Evolutionary conservation across 64 coral and sea anemone species (phyloP).

Genomic region (Montipora capricornis): DNA sequence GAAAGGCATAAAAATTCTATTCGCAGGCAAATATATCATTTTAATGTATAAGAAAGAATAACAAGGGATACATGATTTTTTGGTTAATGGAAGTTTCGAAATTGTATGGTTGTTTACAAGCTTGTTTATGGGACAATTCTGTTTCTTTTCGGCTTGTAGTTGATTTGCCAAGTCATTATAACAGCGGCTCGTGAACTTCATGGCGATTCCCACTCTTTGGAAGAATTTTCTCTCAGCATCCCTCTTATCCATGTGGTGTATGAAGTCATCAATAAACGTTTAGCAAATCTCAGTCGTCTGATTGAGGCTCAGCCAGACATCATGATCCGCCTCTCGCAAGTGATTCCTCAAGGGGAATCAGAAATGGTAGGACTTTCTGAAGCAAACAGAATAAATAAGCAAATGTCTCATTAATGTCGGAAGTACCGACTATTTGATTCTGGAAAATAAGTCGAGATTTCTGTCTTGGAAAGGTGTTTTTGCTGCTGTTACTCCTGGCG

Average conservation of each 20-base stretch:
- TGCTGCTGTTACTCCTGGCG: too few species aligned
- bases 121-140: not conserved
- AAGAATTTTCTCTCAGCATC: constrained; percentile 29
- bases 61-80: too few species aligned
- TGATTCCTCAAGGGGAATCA: constrained; percentile 14
- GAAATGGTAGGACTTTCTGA: constrained; percentile 43
- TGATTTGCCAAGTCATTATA: constrained; percentile 24
- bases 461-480: too few species aligned
- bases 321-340: constrained; percentile 28
- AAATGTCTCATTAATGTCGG: too few species aligned
- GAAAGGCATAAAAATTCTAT: too few species aligned
- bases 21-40: too few species aligned
- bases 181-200: constrained; percentile 40
- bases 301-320: constrained; percentile 21
- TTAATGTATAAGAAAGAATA: too few species aligned
- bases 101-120: not conserved
- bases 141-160: not conserved
- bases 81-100: not conserved
- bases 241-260: constrained; percentile 38
- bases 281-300: constrained; percentile 45
- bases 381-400: not conserved
- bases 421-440: too few species aligned
- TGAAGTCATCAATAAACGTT: constrained; percentile 32
- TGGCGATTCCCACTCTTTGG: not conserved
- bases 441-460: too few species aligned